Base-by-base conservation (phyloP, 2,888 invertebrate genomes). In the Creontiades dilutus region DNA sequence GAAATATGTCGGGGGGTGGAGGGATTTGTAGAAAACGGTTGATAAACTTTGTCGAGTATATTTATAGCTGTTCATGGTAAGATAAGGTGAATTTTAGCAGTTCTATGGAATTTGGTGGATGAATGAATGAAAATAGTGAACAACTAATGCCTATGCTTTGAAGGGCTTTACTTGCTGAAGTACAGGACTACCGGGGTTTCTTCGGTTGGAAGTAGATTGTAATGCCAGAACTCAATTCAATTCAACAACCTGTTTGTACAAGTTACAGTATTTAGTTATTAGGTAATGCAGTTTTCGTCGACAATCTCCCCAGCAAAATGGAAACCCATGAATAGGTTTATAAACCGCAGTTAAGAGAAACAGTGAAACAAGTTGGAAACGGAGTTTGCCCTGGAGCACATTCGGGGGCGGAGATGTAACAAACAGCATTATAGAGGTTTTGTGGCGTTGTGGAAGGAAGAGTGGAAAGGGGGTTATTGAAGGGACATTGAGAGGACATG, bases 381-480 rank as follows among this genome's bases (percentile, higher is more conserved):
- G 23, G 23, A 68, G 68, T 68, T 68, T 23, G 68, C 68, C 23
- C 68, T 11, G 9, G n/a, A n/a, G n/a, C n/a, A n/a, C n/a, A n/a
- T n/a, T n/a, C n/a, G n/a, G n/a, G 23, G 23, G 23, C 57, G 16
- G 68, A 68, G 68, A 68, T 23, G 68, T 68, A 23, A 68, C 68
- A 52, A 52, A 52, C 16, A 52, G 23, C 23, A 68, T 23, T 68
- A 68, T 0, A 68, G 52, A 61, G 61, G 61, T 61, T 61, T 61
- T 19, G 61, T n/a, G 68, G 23, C 1, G 68, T 5, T 27, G 23
- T 68, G 2, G 68, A 52, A 52, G 52, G 52, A 16, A 16, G 9
- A 48, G 7, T 48, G 9, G 48, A 13, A 13, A n/a, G n/a, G 7
- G 37, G 23, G 68, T 5, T 27, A 68, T 68, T 27, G 68, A 52